phyloP scores from a whole-genome alignment of 2,888 invertebrate genomes.

The Eupithecia subfuscata region DNA sequence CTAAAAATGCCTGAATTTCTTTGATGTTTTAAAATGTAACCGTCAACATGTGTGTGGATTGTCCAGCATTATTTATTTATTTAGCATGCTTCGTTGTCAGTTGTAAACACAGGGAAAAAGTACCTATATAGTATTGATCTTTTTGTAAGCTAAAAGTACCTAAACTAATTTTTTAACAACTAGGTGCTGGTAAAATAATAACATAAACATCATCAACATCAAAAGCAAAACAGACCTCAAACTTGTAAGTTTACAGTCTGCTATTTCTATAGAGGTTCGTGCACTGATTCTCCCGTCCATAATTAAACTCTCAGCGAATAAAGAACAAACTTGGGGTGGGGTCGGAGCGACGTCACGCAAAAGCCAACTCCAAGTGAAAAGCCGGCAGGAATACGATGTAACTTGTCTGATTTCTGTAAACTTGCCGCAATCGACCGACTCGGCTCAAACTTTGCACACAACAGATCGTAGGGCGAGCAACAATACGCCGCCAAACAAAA shows the following conservation, averaged over 20 bases:
- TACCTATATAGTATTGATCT: not conserved
- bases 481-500: slow-evolving; percentile 75
- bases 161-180: no score
- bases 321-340: slow-evolving; percentile 72
- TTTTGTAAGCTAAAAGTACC: no score
- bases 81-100: no score
- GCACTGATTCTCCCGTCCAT: slow-evolving; percentile 54
- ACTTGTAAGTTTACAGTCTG: slow-evolving; percentile 37
- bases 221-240: slow-evolving; percentile 32
- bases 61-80: no score
- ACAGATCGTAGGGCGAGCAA: slow-evolving; percentile 67
- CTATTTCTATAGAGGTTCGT: slow-evolving; percentile 32
- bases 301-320: slow-evolving; percentile 68
- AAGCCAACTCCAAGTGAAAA: slow-evolving; percentile 71
- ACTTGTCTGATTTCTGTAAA: slow-evolving; percentile 73
- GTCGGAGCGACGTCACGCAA: slow-evolving; percentile 74
- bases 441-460: slow-evolving; percentile 67
- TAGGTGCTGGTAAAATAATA: slow-evolving; percentile 16
- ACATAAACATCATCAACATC: slow-evolving; percentile 1
- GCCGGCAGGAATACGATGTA: slow-evolving; percentile 73
- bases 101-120: not conserved
- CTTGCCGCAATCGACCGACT: slow-evolving; percentile 71
- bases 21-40: not conserved
- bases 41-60: no score
- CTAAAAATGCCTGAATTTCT: not conserved